These are phyloP conservation scores for Acrobeloides nanus DNA, from an alignment of 2,888 invertebrate species.

Conservation along the genomic window DNA sequence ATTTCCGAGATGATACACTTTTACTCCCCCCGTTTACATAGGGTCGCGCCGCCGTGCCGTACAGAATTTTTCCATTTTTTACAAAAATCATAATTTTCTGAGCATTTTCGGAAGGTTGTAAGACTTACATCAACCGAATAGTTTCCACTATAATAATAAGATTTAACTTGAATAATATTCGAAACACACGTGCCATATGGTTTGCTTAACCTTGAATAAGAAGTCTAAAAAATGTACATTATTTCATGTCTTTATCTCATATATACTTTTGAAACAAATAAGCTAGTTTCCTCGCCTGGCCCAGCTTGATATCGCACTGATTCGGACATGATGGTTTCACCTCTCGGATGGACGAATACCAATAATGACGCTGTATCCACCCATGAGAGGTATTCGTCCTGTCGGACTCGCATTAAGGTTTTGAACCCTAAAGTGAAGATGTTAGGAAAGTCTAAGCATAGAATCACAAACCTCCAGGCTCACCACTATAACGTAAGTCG, in stretches of 20 bases:
- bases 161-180: conserved; percentile 13
- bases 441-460: too few relatives aligned
- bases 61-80: too few relatives aligned
- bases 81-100: too few relatives aligned
- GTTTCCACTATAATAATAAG: conserved; percentile 24
- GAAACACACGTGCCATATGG: conserved; percentile 22
- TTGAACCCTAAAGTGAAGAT: conserved; percentile 19
- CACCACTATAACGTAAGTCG: conserved; percentile 8
- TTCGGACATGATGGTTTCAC: conserved; percentile 17
- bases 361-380: conserved; percentile 15
- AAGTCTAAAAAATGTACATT: too few relatives aligned
- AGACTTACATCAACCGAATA: conserved; percentile 21
- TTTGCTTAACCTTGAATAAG: conserved; percentile 15
- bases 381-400: conserved; percentile 22
- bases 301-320: conserved; percentile 15
- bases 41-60: too few relatives aligned
- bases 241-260: conserved; percentile 5
- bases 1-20: too few relatives aligned
- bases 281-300: conserved; percentile 12
- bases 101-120: too few relatives aligned
- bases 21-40: too few relatives aligned
- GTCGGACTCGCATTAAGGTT: conserved; percentile 15
- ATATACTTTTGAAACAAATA: conserved; percentile 12
- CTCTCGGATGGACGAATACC: conserved; percentile 14
- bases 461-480: too few relatives aligned